A percentile compares a stretch with the other conserved stretches of the same genome.
phyloP scores from a whole-genome alignment of 1,140 invertebrate genomes.

The Platorchestia sp. region DNA sequence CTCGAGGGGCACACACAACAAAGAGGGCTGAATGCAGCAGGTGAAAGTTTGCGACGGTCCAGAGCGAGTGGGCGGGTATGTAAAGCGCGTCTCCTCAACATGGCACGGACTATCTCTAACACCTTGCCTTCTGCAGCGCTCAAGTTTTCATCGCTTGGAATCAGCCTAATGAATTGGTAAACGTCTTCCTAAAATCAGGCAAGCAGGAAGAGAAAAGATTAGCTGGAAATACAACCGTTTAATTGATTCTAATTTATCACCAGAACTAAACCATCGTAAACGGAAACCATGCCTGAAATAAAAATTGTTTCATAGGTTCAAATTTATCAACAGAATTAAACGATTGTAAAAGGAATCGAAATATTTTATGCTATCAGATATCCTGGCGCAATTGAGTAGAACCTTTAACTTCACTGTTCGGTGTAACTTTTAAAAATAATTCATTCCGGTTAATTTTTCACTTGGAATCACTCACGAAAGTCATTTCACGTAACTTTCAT shows the following conservation, averaged over 20 bases:
- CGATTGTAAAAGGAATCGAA: not conserved
- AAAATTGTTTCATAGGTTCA: not conserved
- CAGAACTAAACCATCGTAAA: too few species aligned
- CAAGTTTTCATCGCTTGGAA: not conserved
- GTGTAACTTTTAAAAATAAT: not conserved
- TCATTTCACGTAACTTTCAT: too few species aligned
- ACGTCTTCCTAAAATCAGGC: not conserved
- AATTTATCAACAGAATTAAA: not conserved
- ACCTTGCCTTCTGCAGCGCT: not conserved
- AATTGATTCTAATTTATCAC: too few species aligned
- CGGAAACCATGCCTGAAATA: too few species aligned
- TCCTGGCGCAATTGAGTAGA: not conserved
- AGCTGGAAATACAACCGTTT: too few species aligned
- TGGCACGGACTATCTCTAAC: not conserved
- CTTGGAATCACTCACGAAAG: not conserved
- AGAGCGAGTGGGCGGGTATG: slow-evolving; percentile 3
- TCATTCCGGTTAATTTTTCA: not conserved
- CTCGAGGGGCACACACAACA: not conserved
- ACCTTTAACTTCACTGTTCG: not conserved
- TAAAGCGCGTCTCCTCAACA: not conserved
- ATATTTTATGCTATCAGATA: not conserved
- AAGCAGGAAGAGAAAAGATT: not conserved
- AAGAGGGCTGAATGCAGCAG: not conserved
- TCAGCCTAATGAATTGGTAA: not conserved
- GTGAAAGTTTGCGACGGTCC: slow-evolving; percentile 1